phyloP scores from a whole-genome alignment of 2,888 invertebrate species.

The Trachelus iudaicus region DNA sequence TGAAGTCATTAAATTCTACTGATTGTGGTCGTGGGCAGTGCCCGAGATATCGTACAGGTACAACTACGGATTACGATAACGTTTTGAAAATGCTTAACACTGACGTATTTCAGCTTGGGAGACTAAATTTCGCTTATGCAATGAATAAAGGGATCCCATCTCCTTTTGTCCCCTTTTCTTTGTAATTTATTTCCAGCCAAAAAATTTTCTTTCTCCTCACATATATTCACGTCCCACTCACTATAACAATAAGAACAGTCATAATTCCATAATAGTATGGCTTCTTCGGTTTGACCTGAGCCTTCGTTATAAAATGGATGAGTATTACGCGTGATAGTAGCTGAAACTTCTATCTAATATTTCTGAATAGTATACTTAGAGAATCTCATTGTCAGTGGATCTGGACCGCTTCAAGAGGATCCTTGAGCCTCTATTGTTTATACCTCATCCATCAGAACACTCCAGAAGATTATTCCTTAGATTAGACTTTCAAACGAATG shows the following conservation, averaged over 20 bases:
- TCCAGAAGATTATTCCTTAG: not conserved
- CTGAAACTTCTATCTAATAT: not conserved
- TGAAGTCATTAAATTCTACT: not conserved
- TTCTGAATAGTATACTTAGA: not conserved
- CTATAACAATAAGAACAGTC: not conserved
- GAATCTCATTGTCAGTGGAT: not conserved
- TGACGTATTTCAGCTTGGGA: not conserved
- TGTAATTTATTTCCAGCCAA: not conserved
- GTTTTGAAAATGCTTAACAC: not conserved
- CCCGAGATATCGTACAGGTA: not conserved
- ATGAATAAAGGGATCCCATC: not conserved
- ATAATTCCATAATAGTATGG: not conserved
- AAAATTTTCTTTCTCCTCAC: not conserved
- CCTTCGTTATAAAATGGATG: not conserved
- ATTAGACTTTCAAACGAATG: not conserved
- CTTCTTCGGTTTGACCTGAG: not conserved
- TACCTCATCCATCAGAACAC: not conserved
- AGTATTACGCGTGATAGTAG: not conserved
- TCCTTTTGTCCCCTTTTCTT: not conserved
- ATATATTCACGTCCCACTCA: not conserved
- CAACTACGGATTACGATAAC: not conserved
- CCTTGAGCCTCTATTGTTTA: not conserved
- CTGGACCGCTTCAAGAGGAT: not conserved
- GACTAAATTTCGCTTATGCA: not conserved
- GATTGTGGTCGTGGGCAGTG: conserved; percentile 5